Evolutionary conservation across 2,797 vertebrate genomes (phyloP), one percentile per base, ranked within the genome.

Genomic region (Cichlasoma orientale): DNA sequence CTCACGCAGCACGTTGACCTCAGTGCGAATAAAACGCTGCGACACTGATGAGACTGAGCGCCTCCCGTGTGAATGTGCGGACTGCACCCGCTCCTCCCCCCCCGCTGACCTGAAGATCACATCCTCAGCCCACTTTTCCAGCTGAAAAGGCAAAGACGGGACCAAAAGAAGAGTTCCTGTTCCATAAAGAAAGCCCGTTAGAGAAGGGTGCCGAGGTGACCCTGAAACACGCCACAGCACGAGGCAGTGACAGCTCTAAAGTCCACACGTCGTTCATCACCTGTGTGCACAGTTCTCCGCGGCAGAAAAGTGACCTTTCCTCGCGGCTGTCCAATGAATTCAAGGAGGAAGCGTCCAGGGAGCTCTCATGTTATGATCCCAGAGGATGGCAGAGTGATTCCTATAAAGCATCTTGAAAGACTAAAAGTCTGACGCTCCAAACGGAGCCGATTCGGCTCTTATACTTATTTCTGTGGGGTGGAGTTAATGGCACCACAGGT

Each of bases 401-500:
- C 74, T 73, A 68, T 19, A 27, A 63, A 77, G 76, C 89, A 87
- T 89, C 76, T n/a, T 82, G 52, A 73, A 56, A 23, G 53, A 74
- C 82, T 68, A n/a, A 56, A 83, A 53, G 66, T 81, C 78, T 70
- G 70, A 86, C 69, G 74, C 75, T 88, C 84, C 52, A 61, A 12
- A 27, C 57, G 11, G 54, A 69, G 69, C 44, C 19, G 79, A 77
- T 77, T 77, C 86, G 66, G 82, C 56, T 55, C 84, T 88, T 82
- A 87, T 92, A 94, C 88, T 79, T 84, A 78, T 88, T 84, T 82
- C 82, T 57, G 83, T 70, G 52, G 93, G 92, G 93, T 92, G 93
- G 93, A 94, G 93, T 92, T 92, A 86, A 88, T 90, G 79, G 75
- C 72, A 72, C 78, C 90, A 86, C 81, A 86, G 88, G 88, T 92